Evolutionary conservation across 2,888 invertebrate species (phyloP).

Genomic region (Aplocera efformata): DNA sequence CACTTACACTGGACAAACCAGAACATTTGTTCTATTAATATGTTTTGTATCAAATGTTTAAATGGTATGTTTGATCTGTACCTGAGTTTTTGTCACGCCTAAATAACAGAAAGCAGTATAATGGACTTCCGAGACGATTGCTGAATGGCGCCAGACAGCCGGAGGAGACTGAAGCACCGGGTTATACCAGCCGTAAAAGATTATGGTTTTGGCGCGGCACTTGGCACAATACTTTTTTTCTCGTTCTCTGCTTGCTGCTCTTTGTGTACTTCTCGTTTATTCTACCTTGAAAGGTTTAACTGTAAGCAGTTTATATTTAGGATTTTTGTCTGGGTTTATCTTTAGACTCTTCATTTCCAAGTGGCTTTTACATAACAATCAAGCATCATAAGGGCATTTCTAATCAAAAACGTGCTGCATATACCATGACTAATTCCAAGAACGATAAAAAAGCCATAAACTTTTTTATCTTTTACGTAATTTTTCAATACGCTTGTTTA

Average conservation of each 20-base stretch:
- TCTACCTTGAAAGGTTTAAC: not conserved
- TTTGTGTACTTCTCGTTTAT: slow-evolving; percentile 7
- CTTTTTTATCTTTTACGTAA: slow-evolving; percentile 6
- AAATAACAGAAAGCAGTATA: slow-evolving; percentile 48
- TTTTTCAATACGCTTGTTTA: slow-evolving; percentile 17
- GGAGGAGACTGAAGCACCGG: slow-evolving; percentile 29
- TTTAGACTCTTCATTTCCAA: not conserved
- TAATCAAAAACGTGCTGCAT: slow-evolving; percentile 10
- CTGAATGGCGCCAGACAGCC: slow-evolving; percentile 38
- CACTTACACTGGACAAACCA: slow-evolving; percentile 19
- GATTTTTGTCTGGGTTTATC: not conserved
- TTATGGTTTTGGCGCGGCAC: slow-evolving; percentile 23
- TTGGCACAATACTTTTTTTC: slow-evolving; percentile 18
- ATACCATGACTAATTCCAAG: slow-evolving; percentile 9
- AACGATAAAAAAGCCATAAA: slow-evolving; percentile 13
- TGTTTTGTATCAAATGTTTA: slow-evolving; percentile 33
- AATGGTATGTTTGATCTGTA: slow-evolving; percentile 34
- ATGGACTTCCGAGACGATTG: slow-evolving; percentile 29
- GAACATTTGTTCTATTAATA: slow-evolving; percentile 37
- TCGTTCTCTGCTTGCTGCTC: slow-evolving; percentile 3
- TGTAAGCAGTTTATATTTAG: not conserved
- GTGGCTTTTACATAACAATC: not conserved
- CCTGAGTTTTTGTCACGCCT: slow-evolving; percentile 43
- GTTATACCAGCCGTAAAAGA: slow-evolving; percentile 30
- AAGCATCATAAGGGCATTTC: not conserved